Conservation (phyloP, 30 jellyfish, hydroid and myxozoan genomes). For the Chironex yamaguchii region DNA sequence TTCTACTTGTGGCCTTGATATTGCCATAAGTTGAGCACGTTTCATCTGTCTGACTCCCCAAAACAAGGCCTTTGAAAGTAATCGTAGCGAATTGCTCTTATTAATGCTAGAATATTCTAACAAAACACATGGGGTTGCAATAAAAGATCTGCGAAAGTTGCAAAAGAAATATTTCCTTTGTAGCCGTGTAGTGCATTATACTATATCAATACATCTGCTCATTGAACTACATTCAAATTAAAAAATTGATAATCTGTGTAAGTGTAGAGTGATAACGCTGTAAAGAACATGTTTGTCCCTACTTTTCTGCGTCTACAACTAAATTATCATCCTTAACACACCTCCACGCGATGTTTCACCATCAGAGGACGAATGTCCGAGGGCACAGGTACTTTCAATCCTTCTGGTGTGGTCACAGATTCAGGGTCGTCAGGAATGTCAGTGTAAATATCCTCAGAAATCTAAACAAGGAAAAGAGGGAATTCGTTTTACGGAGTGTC, state of each 20-base stretch:
- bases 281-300: neutral
- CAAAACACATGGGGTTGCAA: too few species aligned
- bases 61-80: constrained; percentile 74
- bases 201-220: too few species aligned
- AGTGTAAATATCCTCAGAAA: constrained; percentile 68
- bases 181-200: too few species aligned
- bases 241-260: neutral
- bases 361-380: constrained; percentile 82
- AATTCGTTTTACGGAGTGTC: too few species aligned
- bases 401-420: constrained; percentile 12
- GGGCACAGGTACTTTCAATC: constrained; percentile 56
- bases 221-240: neutral
- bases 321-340: constrained; percentile 1
- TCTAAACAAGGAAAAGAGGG: too few species aligned
- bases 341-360: constrained; percentile 90
- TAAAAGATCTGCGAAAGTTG: too few species aligned
- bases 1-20: constrained; percentile 88
- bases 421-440: constrained; percentile 90
- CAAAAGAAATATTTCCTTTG: too few species aligned
- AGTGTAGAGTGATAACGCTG: neutral
- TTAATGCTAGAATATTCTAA: too few species aligned
- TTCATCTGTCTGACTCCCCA: constrained; percentile 99
- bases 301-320: too few species aligned
- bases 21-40: constrained; percentile 78
- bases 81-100: too few species aligned